Base-by-base conservation (phyloP, 2,888 invertebrate species). In the Acleris laterana region DNA sequence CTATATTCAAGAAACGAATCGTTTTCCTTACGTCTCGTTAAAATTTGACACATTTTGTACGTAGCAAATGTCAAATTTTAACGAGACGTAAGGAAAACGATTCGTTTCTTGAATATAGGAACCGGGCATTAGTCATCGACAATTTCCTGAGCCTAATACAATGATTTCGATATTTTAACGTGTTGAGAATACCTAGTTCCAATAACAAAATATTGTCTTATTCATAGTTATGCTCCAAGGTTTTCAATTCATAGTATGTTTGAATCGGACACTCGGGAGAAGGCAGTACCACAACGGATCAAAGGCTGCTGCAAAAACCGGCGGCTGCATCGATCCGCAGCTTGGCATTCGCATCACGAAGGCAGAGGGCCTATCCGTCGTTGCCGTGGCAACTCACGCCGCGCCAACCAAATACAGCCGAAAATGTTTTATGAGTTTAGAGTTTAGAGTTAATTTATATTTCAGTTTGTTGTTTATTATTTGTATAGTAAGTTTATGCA, bases 281-380 rank as follows among this genome's bases (percentile, higher is more conserved):
- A 66, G 62, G 19, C 57, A 50, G 51, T 62, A 66, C 57, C 65
- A 65, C 60, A 44, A 56, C 50, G 60, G 70, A 76, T 75, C 74
- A 75, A 72, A 75, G 73, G 67, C 69, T 49, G 58, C 71, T 74
- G 68, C 71, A 75, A 81, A 80, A 80, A 77, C 72, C 71, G 74
- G 69, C 78, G 74, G 73, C 70, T 72, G 68, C 78, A 86, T 88
- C 83, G 86, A 90, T 91, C 91, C 84, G 78, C 75, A 75, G 77
- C 82, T 91, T 88, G 83, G 81, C 82, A 91, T 90, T 90, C 91
- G 76, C 83, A 85, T 87, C 91, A 90, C 91, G 90, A 74, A 78
- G 74, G 74, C 69, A 82, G 84, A 84, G 76, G 63, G 88, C 88
- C 89, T 86, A 85, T 84, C 89, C 87, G 87, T 80, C 85, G 90